phyloP scores from a whole-genome alignment of 2,113 vertebrate genomes.

The Capreolus pygargus region DNA sequence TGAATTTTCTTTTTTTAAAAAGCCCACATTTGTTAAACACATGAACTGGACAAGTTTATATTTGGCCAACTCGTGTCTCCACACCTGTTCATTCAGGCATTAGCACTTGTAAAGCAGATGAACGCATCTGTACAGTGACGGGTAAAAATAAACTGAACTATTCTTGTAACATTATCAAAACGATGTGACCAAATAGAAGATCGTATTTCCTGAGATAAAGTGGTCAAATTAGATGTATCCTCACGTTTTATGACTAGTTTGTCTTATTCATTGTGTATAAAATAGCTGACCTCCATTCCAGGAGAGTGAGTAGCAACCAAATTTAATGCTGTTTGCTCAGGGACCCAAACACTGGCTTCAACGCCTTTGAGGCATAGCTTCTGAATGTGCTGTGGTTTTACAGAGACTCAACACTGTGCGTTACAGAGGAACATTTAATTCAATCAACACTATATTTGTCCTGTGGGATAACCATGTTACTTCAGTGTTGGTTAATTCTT shows the following conservation, averaged over 20 bases:
- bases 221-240: constrained; percentile 78
- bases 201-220: constrained; percentile 70
- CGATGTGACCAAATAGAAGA: constrained; percentile 71
- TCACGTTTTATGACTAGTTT: constrained; percentile 71
- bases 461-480: not conserved
- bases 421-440: not conserved
- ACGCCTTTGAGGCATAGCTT: constrained; percentile 6
- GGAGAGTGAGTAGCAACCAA: not conserved
- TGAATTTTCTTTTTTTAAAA: constrained; percentile 69
- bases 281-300: constrained; percentile 73
- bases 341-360: not conserved
- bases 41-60: constrained; percentile 76
- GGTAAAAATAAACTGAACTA: constrained; percentile 79
- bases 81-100: constrained; percentile 83
- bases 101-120: constrained; percentile 74
- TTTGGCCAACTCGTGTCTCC: constrained; percentile 70
- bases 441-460: not conserved
- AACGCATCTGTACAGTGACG: constrained; percentile 69
- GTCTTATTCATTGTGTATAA: constrained; percentile 72
- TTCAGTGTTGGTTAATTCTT: not conserved
- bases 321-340: constrained; percentile 53
- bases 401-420: not conserved
- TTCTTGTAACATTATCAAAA: constrained; percentile 76
- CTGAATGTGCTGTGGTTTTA: not conserved
- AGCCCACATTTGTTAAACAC: constrained; percentile 60